Percentiles rank a stretch among this genome's conserved stretches.
Evolutionary conservation across 2,888 invertebrate species (phyloP).

Genomic region (Acanthosepion esculentum): DNA sequence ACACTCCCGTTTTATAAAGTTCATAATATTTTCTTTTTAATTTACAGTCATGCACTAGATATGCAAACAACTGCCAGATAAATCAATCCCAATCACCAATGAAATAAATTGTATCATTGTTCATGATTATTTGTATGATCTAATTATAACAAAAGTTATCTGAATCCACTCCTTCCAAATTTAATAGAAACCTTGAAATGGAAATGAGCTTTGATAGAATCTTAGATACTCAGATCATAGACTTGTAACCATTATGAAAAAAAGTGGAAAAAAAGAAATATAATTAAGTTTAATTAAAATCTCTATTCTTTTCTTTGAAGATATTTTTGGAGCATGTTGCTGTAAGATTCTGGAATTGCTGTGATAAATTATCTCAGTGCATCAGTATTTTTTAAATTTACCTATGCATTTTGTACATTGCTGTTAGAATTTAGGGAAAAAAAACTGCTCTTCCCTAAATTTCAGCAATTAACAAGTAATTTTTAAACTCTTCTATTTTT

Average conservation of each 20-base stretch:
- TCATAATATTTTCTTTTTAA: not conserved
- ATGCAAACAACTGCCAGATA: not conserved
- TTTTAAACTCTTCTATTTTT: conserved; percentile 22
- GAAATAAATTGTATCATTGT: not conserved
- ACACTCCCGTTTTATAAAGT: not conserved
- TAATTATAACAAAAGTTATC: not conserved
- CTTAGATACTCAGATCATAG: not conserved
- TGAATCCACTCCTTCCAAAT: not conserved
- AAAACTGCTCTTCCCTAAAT: not conserved
- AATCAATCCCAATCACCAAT: not conserved
- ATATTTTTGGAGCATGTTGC: not conserved
- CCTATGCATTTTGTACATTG: not conserved
- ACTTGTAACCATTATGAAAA: not conserved
- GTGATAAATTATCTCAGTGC: conserved; percentile 6
- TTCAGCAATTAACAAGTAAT: not conserved
- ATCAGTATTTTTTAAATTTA: not conserved
- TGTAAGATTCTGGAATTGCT: conserved; percentile 33
- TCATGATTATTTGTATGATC: not conserved
- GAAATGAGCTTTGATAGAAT: not conserved
- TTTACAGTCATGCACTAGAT: not conserved
- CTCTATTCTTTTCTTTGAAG: not conserved
- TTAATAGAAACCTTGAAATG: not conserved
- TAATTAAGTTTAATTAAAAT: not conserved
- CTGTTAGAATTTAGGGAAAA: not conserved
- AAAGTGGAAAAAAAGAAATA: not conserved